Evolutionary conservation across 1,140 invertebrate genomes (phyloP).

Genomic region (Hetaerina americana): DNA sequence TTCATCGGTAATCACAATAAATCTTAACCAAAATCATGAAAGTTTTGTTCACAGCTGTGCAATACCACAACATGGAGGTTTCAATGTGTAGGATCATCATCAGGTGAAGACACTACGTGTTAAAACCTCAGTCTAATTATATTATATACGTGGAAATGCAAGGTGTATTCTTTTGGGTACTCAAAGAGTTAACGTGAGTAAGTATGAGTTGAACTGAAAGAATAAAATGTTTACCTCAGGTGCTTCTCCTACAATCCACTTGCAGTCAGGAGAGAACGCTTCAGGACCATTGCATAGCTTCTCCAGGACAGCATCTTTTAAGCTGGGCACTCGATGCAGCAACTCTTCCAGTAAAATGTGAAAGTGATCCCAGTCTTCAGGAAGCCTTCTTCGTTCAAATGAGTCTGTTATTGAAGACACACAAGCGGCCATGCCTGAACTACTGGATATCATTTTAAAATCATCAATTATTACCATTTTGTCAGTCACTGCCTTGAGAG

Average conservation of each 20-base stretch:
- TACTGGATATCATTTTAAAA: too few relatives aligned
- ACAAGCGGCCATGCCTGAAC: too few relatives aligned
- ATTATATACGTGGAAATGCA: background rate
- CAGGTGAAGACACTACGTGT: slow-evolving; percentile 10
- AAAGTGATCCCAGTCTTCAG: slow-evolving; percentile 93
- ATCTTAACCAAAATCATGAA: too few relatives aligned
- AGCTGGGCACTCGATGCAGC: slow-evolving; percentile 64
- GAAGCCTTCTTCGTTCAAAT: slow-evolving; percentile 43
- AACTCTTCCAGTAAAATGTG: slow-evolving; percentile 75
- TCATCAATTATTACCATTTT: too few relatives aligned
- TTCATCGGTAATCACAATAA: too few relatives aligned
- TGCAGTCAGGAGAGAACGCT: slow-evolving; percentile 86
- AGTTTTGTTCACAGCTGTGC: too few relatives aligned
- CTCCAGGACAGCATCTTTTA: slow-evolving; percentile 57
- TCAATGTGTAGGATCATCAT: too few relatives aligned
- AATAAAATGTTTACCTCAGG: slow-evolving; percentile 65
- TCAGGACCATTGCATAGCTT: slow-evolving; percentile 78
- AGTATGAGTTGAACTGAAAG: background rate
- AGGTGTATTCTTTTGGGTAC: background rate
- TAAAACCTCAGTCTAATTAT: background rate
- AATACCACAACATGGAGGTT: too few relatives aligned
- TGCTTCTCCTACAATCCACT: slow-evolving; percentile 84
- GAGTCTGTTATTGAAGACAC: background rate
- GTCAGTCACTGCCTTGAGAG: too few relatives aligned
- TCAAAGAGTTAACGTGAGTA: background rate